phyloP scores from a whole-genome alignment of 2,888 invertebrate species.

The Drosophila diplacantha region DNA sequence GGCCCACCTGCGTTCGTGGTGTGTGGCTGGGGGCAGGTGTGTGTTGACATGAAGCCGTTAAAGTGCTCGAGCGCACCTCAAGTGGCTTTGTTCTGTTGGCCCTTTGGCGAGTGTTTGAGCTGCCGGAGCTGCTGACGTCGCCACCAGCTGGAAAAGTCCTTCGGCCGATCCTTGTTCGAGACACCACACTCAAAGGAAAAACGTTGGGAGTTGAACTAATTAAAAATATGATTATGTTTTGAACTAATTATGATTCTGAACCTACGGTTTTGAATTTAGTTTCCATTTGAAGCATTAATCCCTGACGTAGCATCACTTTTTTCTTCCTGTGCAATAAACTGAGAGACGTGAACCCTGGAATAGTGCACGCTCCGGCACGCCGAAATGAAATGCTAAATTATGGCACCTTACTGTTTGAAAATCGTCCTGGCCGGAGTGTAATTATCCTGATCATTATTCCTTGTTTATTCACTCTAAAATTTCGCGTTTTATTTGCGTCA shows the following conservation, averaged over 20 bases:
- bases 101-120: conserved; percentile 70
- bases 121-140: conserved; percentile 26
- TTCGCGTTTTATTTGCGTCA: conserved; percentile 58
- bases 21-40: conserved; percentile 34
- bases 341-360: conserved; percentile 24
- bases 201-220: background rate
- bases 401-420: conserved; percentile 64
- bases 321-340: conserved; percentile 6
- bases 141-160: conserved; percentile 23
- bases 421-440: conserved; percentile 63
- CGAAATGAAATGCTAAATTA: conserved; percentile 65
- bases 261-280: too few relatives aligned
- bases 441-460: conserved; percentile 69
- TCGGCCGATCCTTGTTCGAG: conserved; percentile 2
- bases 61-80: conserved; percentile 73
- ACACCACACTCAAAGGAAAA: conserved; percentile 1
- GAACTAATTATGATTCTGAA: background rate
- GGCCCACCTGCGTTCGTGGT: conserved; percentile 10
- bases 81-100: conserved; percentile 71
- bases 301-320: background rate
- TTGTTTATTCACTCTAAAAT: conserved; percentile 70
- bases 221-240: background rate
- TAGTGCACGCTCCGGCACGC: conserved; percentile 41
- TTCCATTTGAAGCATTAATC: background rate
- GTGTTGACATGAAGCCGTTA: conserved; percentile 71